phyloP scores from a whole-genome alignment of 2,113 vertebrate species.

The Burhinus oedicnemus region DNA sequence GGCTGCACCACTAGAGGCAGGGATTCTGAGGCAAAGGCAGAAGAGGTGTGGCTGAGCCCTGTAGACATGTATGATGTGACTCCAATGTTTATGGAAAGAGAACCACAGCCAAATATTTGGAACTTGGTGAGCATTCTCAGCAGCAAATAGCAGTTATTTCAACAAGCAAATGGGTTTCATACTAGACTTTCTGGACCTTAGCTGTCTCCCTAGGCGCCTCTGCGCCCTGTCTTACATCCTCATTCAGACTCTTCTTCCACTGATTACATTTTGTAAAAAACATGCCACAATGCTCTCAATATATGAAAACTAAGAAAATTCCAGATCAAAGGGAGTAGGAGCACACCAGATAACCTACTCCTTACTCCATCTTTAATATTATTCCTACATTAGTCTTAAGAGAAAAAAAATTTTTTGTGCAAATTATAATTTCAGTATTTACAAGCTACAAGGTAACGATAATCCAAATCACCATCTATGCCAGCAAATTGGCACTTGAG shows the following conservation, averaged over 20 bases:
- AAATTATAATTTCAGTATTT: background rate
- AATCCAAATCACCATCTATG: background rate
- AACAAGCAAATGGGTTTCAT: background rate
- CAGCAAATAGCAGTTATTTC: conserved; percentile 32
- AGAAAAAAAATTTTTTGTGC: background rate
- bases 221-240: background rate
- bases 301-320: background rate
- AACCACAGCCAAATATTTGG: conserved; percentile 10
- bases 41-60: conserved; percentile 32
- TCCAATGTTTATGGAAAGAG: conserved; percentile 60
- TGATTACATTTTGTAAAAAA: background rate
- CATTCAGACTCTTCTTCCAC: background rate
- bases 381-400: background rate
- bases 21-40: conserved; percentile 5
- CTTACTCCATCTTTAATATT: background rate
- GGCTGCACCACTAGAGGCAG: background rate
- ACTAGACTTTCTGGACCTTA: background rate
- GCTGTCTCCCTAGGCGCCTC: background rate
- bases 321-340: background rate
- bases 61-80: conserved; percentile 33
- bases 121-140: conserved; percentile 32
- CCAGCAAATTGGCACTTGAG: background rate
- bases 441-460: background rate
- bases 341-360: background rate
- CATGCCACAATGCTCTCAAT: background rate